These are phyloP conservation scores for Sarcophaga peregrina DNA, from an alignment of 1,140 invertebrate species.

Conservation along the genomic window DNA sequence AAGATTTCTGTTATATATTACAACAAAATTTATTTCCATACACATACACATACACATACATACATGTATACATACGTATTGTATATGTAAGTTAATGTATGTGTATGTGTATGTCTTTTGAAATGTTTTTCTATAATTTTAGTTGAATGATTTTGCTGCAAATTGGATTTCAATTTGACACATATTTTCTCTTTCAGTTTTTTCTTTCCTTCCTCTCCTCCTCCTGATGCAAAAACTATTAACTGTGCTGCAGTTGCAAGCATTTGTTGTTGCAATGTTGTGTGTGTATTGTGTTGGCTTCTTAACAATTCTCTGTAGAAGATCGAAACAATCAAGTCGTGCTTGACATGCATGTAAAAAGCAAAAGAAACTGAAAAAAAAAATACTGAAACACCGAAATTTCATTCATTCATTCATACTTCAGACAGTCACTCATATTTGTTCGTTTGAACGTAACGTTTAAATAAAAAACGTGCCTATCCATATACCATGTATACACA, in stretches of 20 bases:
- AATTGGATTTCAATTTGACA: conserved; percentile 27
- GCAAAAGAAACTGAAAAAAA: not conserved
- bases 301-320: conserved; percentile 15
- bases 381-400: not conserved
- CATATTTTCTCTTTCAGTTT: not conserved
- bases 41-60: too few relatives aligned
- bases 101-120: not conserved
- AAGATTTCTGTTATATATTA: too few relatives aligned
- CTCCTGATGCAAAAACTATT: not conserved
- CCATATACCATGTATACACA: not conserved
- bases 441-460: conserved; percentile 1
- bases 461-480: conserved; percentile 6
- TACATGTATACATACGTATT: not conserved
- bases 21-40: too few relatives aligned
- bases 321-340: conserved; percentile 24
- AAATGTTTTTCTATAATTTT: not conserved
- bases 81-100: not conserved
- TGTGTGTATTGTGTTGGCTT: not conserved
- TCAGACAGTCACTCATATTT: not conserved
- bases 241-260: not conserved
- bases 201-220: not conserved
- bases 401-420: conserved; percentile 29
- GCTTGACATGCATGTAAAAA: conserved; percentile 23
- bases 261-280: not conserved
- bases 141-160: conserved; percentile 22